phyloP scores from a whole-genome alignment of 37 sponge, comb jelly and placozoan species.

The Oscarella lobularis region DNA sequence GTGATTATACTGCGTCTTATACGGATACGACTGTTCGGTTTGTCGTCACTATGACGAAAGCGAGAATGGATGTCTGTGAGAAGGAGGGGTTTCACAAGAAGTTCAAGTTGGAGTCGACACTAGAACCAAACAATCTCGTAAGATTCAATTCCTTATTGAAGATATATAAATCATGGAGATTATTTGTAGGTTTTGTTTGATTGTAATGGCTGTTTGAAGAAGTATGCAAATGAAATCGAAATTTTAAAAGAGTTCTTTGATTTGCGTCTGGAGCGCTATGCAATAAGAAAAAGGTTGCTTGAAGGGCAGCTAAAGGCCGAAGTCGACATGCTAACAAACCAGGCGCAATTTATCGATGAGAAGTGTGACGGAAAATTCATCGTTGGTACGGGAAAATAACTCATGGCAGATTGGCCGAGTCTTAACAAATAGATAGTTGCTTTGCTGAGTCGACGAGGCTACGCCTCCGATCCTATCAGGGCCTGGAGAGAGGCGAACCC shows the following conservation, averaged over 20 bases:
- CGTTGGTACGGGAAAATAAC: slow-evolving; percentile 56
- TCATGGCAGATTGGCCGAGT: too few relatives aligned
- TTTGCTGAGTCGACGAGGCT: slow-evolving; percentile 36
- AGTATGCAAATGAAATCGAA: slow-evolving; percentile 39
- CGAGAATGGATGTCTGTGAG: slow-evolving; percentile 56
- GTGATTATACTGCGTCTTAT: slow-evolving; percentile 93
- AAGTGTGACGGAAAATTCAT: slow-evolving; percentile 73
- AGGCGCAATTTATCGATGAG: slow-evolving; percentile 87
- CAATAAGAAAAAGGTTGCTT: slow-evolving; percentile 63
- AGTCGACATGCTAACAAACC: slow-evolving; percentile 49
- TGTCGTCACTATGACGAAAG: slow-evolving; percentile 51
- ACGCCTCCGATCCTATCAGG: slow-evolving; percentile 83
- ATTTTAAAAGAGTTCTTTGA: slow-evolving; percentile 80
- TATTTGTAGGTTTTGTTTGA: slow-evolving; percentile 75
- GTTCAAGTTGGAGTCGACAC: slow-evolving; percentile 75
- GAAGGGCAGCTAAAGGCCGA: slow-evolving; percentile 74
- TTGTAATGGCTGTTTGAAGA: slow-evolving; percentile 60
- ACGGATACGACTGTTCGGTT: slow-evolving; percentile 94
- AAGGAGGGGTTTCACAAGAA: slow-evolving; percentile 70
- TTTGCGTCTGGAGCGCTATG: slow-evolving; percentile 54
- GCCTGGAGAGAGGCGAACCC: slow-evolving; percentile 41
- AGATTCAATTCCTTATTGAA: too few relatives aligned
- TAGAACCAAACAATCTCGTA: slow-evolving; percentile 52
- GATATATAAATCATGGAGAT: too few relatives aligned
- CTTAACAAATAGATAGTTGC: slow-evolving; percentile 59